Base-by-base conservation (phyloP, 2,113 vertebrate species). In the Lepidothrix coronata region DNA sequence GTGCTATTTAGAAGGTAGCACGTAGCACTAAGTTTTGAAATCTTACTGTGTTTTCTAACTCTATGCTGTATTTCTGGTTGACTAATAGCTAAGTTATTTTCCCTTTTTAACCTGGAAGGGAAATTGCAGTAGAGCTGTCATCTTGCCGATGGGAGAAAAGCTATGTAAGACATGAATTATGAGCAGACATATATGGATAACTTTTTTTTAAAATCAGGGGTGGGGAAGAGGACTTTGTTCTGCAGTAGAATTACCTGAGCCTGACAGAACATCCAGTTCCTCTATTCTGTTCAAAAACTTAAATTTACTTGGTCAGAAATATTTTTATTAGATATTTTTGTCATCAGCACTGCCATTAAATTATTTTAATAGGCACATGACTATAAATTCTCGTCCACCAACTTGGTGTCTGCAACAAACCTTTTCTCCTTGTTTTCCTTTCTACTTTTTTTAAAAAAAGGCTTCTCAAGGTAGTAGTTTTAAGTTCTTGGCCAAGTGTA, bases 1-100 rank as follows among this genome's bases (percentile, higher is more conserved):
- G 33, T 62, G 25, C 63, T 92, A 5, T 74, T 93, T 66, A 74
- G 55, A 33, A 63, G 68, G 79, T 59, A 71, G 80, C 79, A 74
- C 12, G 17, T 84, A 88, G 59, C 21, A 15, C 52, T 77, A 18
- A 39, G 15, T 89, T 94, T 93, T 93, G 93, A 93, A 95, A 95
- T 91, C 52, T 58, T 62, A 3, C 48, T 75, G 14, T 68, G 51
- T 71, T 57, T 90, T 91, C 18, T 24, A 25, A 54, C n/a, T 75
- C 37, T 61, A 2, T 88, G 57, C n/a, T 86, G 18, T 49, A 7
- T 79, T 75, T 80, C 55, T 92, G 57, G 51, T 55, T 59, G 77
- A 70, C 35, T 44, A 44, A 81, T 84, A 81, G 55, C 2, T 0
- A 96, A 71, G 15, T 95, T 71, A 59, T 74, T 92, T 95, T 92